phyloP scores from a whole-genome alignment of 2,113 vertebrate genomes.

The Meles meles region DNA sequence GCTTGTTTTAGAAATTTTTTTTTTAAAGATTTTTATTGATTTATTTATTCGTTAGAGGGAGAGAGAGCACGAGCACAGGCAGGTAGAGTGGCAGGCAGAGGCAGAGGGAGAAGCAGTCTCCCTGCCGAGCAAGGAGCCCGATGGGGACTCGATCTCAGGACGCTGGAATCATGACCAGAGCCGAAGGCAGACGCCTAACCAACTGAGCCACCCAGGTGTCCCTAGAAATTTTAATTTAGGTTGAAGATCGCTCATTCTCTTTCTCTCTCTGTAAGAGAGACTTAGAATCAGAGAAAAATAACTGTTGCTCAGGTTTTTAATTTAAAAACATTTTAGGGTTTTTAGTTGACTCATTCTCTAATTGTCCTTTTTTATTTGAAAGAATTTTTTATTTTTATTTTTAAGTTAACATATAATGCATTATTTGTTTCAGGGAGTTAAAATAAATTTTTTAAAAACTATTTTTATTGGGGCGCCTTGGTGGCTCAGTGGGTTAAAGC shows the following conservation, averaged over 20 bases:
- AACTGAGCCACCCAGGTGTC: too few species aligned
- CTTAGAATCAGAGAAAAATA: neutral
- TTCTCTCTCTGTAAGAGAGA: neutral
- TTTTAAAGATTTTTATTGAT: too few species aligned
- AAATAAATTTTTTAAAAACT: neutral
- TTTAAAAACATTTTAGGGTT: conserved; percentile 30
- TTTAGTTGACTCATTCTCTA: neutral
- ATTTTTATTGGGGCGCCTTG: too few species aligned
- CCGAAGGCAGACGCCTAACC: too few species aligned
- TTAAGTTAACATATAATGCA: neutral
- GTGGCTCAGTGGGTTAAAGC: too few species aligned
- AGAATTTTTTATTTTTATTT: neutral
- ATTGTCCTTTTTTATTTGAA: neutral
- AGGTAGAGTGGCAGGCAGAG: too few species aligned
- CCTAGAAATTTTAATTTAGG: neutral
- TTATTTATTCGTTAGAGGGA: too few species aligned
- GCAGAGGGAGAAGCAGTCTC: too few species aligned
- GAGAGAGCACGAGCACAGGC: too few species aligned
- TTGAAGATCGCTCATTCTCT: neutral
- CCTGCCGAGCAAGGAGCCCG: too few species aligned
- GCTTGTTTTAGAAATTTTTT: conserved; percentile 32
- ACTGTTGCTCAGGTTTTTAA: neutral
- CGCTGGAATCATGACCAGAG: too few species aligned
- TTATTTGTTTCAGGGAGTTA: neutral
- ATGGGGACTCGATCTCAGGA: too few species aligned